phyloP scores from a whole-genome alignment of 2,797 vertebrate species.

The Harpagifer antarcticus region DNA sequence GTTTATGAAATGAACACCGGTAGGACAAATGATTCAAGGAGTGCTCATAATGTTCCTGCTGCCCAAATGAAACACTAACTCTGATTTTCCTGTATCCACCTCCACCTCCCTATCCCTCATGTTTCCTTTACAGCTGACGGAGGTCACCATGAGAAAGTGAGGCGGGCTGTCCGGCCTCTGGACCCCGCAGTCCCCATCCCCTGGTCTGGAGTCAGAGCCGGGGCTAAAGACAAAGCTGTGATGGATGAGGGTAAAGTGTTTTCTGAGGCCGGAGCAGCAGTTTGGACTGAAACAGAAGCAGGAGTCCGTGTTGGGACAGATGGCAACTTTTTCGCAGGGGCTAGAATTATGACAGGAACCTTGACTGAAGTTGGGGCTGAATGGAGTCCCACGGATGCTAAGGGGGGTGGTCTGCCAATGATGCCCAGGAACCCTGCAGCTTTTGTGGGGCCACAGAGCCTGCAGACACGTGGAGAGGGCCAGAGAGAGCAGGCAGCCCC shows the following conservation, averaged over 20 bases:
- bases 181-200: conserved; percentile 78
- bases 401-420: conserved; percentile 73
- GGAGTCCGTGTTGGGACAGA: conserved; percentile 22
- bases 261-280: conserved; percentile 54
- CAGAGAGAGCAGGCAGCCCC: conserved; percentile 71
- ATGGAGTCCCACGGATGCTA: conserved; percentile 62
- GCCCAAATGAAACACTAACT: conserved; percentile 45
- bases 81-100: conserved; percentile 9
- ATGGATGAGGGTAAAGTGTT: conserved; percentile 54
- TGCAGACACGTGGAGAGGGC: conserved; percentile 43
- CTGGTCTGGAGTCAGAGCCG: conserved; percentile 36
- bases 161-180: conserved; percentile 65
- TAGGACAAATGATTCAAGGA: conserved; percentile 52
- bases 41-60: conserved; percentile 21
- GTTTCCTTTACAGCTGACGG: conserved; percentile 62
- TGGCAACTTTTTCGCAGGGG: conserved; percentile 53
- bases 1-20: not conserved
- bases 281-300: conserved; percentile 66
- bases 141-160: conserved; percentile 49
- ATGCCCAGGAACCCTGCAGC: conserved; percentile 53
- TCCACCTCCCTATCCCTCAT: conserved; percentile 5
- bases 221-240: conserved; percentile 22
- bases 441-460: conserved; percentile 57
- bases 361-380: conserved; percentile 58
- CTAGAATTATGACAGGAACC: conserved; percentile 57